Conservation (phyloP, 2,113 vertebrate species). For the Shinisaurus crocodilurus region DNA sequence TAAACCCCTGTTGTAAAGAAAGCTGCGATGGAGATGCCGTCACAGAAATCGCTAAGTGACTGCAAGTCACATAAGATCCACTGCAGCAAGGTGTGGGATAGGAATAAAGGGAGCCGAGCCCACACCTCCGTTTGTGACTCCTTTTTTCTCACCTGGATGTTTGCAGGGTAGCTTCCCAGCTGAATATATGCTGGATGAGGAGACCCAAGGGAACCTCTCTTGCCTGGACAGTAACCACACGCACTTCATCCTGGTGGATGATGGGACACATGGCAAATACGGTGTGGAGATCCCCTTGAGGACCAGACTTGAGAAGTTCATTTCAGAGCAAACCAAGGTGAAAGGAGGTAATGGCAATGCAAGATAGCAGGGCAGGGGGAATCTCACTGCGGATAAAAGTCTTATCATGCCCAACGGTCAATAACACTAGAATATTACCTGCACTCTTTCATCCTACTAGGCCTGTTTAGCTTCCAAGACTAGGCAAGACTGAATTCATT, state of each 20-base stretch:
- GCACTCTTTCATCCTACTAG: not conserved
- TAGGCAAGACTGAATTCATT: not conserved
- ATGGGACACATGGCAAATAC: constrained; percentile 89
- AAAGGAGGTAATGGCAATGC: constrained; percentile 70
- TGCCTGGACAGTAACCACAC: constrained; percentile 95
- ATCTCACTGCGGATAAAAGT: not conserved
- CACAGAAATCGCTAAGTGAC: not conserved
- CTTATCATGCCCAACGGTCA: not conserved
- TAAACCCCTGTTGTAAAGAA: no score
- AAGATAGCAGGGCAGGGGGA: not conserved
- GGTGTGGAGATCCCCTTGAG: constrained; percentile 89
- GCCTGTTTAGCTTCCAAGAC: not conserved
- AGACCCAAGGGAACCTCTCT: constrained; percentile 84
- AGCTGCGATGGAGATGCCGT: no score
- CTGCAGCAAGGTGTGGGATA: not conserved
- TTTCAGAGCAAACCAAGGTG: constrained; percentile 84
- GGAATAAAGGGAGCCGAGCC: not conserved
- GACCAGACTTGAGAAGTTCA: constrained; percentile 87
- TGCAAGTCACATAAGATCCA: not conserved
- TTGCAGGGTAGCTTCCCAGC: constrained; percentile 88
- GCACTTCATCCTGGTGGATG: constrained; percentile 95
- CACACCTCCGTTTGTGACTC: not conserved
- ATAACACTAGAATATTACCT: not conserved
- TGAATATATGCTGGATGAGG: constrained; percentile 85
- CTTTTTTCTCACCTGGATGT: not conserved